Percentiles rank a stretch among this genome's conserved stretches.
phyloP scores from a whole-genome alignment of 2,888 invertebrate species.

The Pseudanteris insignis region DNA sequence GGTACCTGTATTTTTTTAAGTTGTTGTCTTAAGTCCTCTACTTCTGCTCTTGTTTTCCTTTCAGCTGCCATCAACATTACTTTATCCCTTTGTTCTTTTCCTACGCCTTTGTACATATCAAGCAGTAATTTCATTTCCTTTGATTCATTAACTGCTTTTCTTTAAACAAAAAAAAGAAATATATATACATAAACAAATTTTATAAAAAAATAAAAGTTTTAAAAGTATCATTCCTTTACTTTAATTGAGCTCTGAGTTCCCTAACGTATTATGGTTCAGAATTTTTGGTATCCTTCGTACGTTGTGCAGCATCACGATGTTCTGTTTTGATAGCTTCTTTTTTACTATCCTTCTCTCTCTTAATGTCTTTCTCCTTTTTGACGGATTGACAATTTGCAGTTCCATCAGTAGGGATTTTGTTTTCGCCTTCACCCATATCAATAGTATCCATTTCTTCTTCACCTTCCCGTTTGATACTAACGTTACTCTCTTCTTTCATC shows the following conservation, averaged over 20 bases:
- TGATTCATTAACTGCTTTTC: constrained; percentile 91
- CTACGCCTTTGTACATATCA: constrained; percentile 94
- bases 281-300: constrained; percentile 73
- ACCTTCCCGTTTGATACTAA: constrained; percentile 59
- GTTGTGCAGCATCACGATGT: constrained; percentile 70
- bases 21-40: constrained; percentile 87
- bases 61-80: constrained; percentile 96
- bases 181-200: too few species aligned
- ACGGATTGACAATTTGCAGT: constrained; percentile 54
- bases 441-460: constrained; percentile 62
- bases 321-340: constrained; percentile 66
- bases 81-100: constrained; percentile 95
- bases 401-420: constrained; percentile 62
- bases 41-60: constrained; percentile 87
- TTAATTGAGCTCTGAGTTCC: constrained; percentile 90
- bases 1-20: constrained; percentile 86
- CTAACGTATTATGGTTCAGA: constrained; percentile 81
- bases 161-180: constrained; percentile 67
- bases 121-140: constrained; percentile 92
- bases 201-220: too few species aligned
- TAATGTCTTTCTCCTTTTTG: constrained; percentile 73
- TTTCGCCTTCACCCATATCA: constrained; percentile 67
- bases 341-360: constrained; percentile 72
- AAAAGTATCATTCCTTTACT: too few species aligned
- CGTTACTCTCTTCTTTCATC: constrained; percentile 62